phyloP scores from a whole-genome alignment of 37 sponge, comb jelly and placozoan genomes.

The Amphimedon queenslandica region DNA sequence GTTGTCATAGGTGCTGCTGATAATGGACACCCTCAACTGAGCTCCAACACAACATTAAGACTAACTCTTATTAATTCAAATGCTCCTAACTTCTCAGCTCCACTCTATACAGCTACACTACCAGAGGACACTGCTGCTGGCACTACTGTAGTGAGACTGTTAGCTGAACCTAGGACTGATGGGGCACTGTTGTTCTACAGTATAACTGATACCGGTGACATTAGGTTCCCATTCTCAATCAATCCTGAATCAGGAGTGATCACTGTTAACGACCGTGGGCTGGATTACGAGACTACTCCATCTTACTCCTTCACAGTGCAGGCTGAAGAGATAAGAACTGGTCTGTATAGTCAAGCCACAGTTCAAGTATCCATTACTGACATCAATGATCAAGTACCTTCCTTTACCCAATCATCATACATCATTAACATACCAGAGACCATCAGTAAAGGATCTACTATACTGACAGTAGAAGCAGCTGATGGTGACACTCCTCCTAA shows the following conservation, averaged over 20 bases:
- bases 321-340: slow-evolving; percentile 15
- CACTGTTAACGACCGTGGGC: slow-evolving; percentile 36
- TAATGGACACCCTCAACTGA: slow-evolving; percentile 36
- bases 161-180: not conserved
- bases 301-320: slow-evolving; percentile 25
- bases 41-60: slow-evolving; percentile 10
- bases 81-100: slow-evolving; percentile 51
- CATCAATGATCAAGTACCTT: slow-evolving; percentile 64
- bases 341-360: slow-evolving; percentile 23
- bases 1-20: slow-evolving; percentile 40
- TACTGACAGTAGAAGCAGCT: slow-evolving; percentile 42
- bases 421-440: slow-evolving; percentile 14
- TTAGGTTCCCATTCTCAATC: slow-evolving; percentile 33
- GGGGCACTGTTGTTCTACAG: slow-evolving; percentile 9
- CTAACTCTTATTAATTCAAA: slow-evolving; percentile 49
- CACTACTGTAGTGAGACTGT: slow-evolving; percentile 27
- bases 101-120: slow-evolving; percentile 28
- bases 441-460: not conserved
- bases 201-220: slow-evolving; percentile 3
- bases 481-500: slow-evolving; percentile 58
- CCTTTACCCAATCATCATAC: slow-evolving; percentile 29
- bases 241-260: slow-evolving; percentile 45
- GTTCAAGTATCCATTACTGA: slow-evolving; percentile 42
- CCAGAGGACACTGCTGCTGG: slow-evolving; percentile 24
- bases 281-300: slow-evolving; percentile 50